These are phyloP conservation scores for Odontocolon sp. DNA, from an alignment of 2,888 invertebrate species.

Conservation along the genomic window DNA sequence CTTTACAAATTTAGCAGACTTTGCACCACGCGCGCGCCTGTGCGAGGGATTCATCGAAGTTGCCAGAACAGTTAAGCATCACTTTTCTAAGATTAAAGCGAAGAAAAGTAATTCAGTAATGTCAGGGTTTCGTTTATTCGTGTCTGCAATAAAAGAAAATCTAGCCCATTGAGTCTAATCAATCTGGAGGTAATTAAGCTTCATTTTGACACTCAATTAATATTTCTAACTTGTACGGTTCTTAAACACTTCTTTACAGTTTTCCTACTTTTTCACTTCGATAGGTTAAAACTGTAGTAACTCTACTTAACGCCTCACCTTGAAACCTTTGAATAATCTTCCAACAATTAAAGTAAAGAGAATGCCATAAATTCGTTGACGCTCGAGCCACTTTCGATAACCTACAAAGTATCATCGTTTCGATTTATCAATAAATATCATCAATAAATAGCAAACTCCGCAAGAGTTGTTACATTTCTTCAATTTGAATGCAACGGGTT, in stretches of 20 bases:
- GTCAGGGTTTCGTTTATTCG: neutral
- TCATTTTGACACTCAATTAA: neutral
- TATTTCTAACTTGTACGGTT: neutral
- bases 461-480: too few species aligned
- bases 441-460: too few species aligned
- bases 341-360: neutral
- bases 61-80: too few species aligned
- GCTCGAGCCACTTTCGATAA: too few species aligned
- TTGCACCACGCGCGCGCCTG: too few species aligned
- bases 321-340: neutral
- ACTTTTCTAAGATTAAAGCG: too few species aligned
- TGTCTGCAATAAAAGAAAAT: neutral
- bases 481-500: too few species aligned
- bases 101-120: too few species aligned
- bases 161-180: neutral
- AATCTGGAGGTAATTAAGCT: neutral
- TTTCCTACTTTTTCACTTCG: neutral
- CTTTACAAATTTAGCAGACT: too few species aligned
- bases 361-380: neutral
- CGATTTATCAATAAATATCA: neutral
- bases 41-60: too few species aligned
- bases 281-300: too few species aligned
- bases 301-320: neutral
- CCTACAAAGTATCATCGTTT: slow-evolving; percentile 1
- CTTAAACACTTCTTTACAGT: neutral